These are phyloP conservation scores for Linnaemya tessellans DNA, from an alignment of 2,888 invertebrate genomes.

Conservation along the genomic window DNA sequence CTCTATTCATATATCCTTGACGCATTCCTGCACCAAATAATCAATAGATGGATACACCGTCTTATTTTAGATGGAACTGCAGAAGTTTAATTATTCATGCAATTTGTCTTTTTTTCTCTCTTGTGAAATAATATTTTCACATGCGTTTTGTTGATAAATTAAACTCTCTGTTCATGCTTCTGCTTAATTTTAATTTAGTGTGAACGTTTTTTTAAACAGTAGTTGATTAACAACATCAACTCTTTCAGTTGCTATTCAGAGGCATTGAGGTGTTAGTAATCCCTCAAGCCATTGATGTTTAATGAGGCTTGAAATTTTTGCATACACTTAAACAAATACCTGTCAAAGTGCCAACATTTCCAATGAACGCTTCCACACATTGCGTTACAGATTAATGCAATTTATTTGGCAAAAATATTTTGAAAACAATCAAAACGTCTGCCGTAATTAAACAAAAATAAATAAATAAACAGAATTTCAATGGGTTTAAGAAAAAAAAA, in stretches of 20 bases:
- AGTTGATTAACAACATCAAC: background rate
- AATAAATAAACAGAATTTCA: constrained; percentile 20
- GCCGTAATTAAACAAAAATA: constrained; percentile 56
- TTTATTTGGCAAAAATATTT: constrained; percentile 58
- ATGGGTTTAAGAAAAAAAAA: constrained; percentile 23
- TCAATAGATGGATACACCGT: no score
- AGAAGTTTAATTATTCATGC: no score
- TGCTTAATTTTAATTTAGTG: background rate
- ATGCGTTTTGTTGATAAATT: background rate
- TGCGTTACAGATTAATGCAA: constrained; percentile 37
- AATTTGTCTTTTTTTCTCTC: background rate
- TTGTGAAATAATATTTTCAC: no score
- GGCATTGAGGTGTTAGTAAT: constrained; percentile 70
- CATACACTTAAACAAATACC: constrained; percentile 55
- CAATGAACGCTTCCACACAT: constrained; percentile 8
- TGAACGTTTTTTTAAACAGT: background rate
- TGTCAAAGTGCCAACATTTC: constrained; percentile 70
- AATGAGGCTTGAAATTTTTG: constrained; percentile 61
- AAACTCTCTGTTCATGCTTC: background rate
- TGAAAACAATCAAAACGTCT: constrained; percentile 63
- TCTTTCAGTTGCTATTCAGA: constrained; percentile 51
- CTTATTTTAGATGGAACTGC: no score
- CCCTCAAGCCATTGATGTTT: constrained; percentile 68
- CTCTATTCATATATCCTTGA: no score
- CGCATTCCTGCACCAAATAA: no score